Evolutionary conservation across 2,797 vertebrate species (phyloP), one percentile per base, ranked within the genome.

Genomic region (Hydrocynus forskahlii): DNA sequence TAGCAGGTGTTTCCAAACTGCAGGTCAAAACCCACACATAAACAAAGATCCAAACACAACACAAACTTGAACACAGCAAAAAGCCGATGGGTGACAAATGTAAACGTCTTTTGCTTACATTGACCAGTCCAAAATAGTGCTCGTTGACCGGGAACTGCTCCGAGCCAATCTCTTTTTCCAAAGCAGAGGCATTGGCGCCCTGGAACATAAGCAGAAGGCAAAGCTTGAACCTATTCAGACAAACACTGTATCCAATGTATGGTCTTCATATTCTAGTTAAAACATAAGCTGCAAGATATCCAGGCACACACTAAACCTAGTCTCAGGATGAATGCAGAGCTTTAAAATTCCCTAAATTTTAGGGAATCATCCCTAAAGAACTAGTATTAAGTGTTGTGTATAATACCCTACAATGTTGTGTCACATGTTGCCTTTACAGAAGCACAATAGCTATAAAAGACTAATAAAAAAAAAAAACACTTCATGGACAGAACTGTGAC

Each of bases 1-100:
- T 99, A 99, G 94, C 97, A 99, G 69, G 97, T 99, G 95, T 99
- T 99, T 84, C 97, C 97, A 62, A 99, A 99, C 97, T 98, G 92
- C 50, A 62, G 45, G 25, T 21, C 7, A 19, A 80, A 69, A 64
- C 25, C 14, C 13, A 73, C 23, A 48, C 13, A 9, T 68, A 10
- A 59, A 80, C 48, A 81, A 16, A 76, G 70, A 78, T 21, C 52
- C 17, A 73, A 54, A 45, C 35, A 60, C 29, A 76, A 81, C 70
- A 59, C n/a, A 57, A 45, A 76, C 23, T 40, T 9, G 5, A 21
- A 7, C 0, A 25, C 13, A 10, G 9, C 0, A 13, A 71, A 62
- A 13, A 50, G 4, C 52, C 35, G 16, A 48, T 21, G 6, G 2
- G 23, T 10, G 25, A 62, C 25, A 63, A 21, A 55, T 40, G 54